A percentile compares a stretch with the other conserved stretches of the same genome.
phyloP scores from a whole-genome alignment of 1,140 invertebrate genomes.

The Mercenaria mercenaria region DNA sequence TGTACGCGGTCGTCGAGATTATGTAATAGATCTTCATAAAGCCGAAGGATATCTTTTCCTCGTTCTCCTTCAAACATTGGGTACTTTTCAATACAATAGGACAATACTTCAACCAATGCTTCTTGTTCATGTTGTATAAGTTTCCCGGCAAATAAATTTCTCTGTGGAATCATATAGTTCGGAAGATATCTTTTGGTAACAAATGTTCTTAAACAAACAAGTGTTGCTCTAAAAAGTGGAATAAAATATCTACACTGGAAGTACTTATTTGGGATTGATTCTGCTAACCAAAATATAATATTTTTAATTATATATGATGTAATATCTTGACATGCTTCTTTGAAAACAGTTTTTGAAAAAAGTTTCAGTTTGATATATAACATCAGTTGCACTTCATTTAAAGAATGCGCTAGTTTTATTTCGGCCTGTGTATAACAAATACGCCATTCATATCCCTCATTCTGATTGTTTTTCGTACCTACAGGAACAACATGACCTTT shows the following conservation, averaged over 20 bases:
- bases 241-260: neutral
- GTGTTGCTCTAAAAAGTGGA: neutral
- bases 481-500: neutral
- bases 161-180: neutral
- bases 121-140: no score
- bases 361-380: neutral
- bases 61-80: no score
- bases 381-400: neutral
- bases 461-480: neutral
- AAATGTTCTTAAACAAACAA: neutral
- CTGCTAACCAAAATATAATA: neutral
- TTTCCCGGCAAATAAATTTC: neutral
- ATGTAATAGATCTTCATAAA: no score
- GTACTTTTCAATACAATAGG: no score
- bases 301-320: neutral
- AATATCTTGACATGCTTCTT: no score
- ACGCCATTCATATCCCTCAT: neutral
- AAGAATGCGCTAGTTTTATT: neutral
- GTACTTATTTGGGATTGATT: neutral
- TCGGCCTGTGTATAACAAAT: neutral
- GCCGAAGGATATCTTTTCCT: no score
- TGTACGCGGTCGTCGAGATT: no score
- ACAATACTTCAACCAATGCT: no score
- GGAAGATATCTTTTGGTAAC: neutral
- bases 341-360: neutral